phyloP scores from a whole-genome alignment of 2,113 vertebrate species.

The Dryoscopus gambensis region DNA sequence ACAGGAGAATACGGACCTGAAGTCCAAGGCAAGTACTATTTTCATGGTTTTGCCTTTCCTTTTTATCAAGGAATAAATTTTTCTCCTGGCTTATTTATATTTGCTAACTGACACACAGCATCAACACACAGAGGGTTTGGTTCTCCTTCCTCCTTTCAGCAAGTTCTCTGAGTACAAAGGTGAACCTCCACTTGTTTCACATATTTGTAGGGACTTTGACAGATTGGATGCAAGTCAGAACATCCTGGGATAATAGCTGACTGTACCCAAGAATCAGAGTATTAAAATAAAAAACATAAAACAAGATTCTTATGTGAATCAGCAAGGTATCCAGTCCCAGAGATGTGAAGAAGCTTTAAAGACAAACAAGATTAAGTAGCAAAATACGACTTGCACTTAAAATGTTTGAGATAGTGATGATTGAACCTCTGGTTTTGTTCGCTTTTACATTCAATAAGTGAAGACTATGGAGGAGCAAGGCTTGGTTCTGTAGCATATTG shows the following conservation, averaged over 20 bases:
- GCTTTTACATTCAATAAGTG: not conserved
- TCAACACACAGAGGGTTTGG: fast-evolving
- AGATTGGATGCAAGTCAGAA: not conserved
- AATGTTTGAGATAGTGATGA: not conserved
- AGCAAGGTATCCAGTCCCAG: not conserved
- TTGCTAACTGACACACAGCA: not conserved
- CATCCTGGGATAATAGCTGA: not conserved
- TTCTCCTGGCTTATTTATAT: not conserved
- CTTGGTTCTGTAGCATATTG: not conserved
- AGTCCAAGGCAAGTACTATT: not conserved
- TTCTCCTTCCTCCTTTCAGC: not conserved
- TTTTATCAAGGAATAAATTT: not conserved
- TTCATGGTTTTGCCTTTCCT: not conserved
- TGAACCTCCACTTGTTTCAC: not conserved
- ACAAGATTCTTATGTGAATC: not conserved
- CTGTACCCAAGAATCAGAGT: not conserved
- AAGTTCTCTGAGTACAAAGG: not conserved
- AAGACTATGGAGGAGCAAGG: not conserved
- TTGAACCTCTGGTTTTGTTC: not conserved
- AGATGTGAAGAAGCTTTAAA: not conserved
- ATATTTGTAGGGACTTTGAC: not conserved
- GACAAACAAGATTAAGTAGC: not conserved
- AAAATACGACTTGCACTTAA: not conserved
- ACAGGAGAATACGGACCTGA: not conserved
- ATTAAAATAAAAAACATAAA: not conserved